Conservation (phyloP, 2,797 vertebrate species). For the Mormyrops boulengeri region DNA sequence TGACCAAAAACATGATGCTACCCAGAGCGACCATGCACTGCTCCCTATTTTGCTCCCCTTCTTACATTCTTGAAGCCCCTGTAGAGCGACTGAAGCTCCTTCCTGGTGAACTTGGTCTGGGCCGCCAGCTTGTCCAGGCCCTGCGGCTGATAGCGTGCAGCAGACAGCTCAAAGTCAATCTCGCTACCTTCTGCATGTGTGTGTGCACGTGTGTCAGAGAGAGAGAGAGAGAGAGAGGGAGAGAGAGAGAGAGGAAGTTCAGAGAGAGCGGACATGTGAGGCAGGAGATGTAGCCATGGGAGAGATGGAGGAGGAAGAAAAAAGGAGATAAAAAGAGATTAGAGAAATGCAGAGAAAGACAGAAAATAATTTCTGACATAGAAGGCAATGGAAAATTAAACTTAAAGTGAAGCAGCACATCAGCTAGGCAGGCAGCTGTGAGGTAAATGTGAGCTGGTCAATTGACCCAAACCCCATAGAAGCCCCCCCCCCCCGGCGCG, state of each 20-base stretch:
- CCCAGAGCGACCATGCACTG: not conserved
- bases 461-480: not conserved
- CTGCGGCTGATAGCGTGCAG: slow-evolving; percentile 80
- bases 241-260: not conserved
- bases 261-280: slow-evolving; percentile 17
- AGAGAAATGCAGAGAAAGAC: not conserved
- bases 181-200: slow-evolving; percentile 67
- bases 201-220: not conserved
- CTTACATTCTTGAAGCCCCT: slow-evolving; percentile 91
- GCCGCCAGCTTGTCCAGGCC: slow-evolving; percentile 83
- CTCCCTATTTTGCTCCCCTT: not conserved
- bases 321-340: not conserved
- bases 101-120: slow-evolving; percentile 84
- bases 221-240: slow-evolving; percentile 6
- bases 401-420: not conserved
- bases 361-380: not conserved
- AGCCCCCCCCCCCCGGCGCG: not conserved
- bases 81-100: slow-evolving; percentile 86
- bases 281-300: slow-evolving; percentile 24
- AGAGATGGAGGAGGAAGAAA: not conserved
- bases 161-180: slow-evolving; percentile 74
- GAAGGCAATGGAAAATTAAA: not conserved
- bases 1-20: not conserved
- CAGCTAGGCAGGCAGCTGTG: not conserved
- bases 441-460: not conserved